Percentiles rank a stretch among this genome's conserved stretches.
phyloP scores from a whole-genome alignment of 2,888 invertebrate species.

The Spialia ferax region DNA sequence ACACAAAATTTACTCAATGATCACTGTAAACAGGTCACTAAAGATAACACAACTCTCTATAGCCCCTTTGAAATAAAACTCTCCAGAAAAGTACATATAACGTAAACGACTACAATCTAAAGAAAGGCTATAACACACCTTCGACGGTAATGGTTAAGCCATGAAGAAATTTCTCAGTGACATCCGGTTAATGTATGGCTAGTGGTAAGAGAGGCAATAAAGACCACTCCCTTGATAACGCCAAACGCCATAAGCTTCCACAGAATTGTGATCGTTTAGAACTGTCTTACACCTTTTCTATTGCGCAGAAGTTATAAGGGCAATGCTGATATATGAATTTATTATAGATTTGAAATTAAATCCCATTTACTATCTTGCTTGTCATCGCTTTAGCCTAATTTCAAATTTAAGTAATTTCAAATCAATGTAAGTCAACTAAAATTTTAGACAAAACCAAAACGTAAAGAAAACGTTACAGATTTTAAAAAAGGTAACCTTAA shows the following conservation, averaged over 20 bases:
- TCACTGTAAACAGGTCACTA: background rate
- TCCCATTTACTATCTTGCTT: no score
- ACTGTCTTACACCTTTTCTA: background rate
- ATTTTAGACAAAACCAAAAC: no score
- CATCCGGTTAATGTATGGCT: conserved; percentile 44
- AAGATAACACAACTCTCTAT: background rate
- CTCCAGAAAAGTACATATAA: background rate
- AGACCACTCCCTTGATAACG: conserved; percentile 47
- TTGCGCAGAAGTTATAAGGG: no score
- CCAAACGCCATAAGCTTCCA: conserved; percentile 38
- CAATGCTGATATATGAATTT: no score
- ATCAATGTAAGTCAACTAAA: no score
- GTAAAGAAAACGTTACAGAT: no score
- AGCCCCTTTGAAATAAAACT: background rate
- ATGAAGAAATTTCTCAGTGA: conserved; percentile 37
- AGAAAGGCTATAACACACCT: background rate
- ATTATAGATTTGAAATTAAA: no score
- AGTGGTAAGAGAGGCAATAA: conserved; percentile 43
- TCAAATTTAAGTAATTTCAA: no score
- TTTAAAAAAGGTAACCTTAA: no score
- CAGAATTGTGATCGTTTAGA: background rate
- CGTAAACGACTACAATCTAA: background rate
- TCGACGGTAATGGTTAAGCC: background rate
- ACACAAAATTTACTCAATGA: background rate
- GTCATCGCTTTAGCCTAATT: no score